These are phyloP conservation scores for Sycophila texana DNA, from an alignment of 2,888 invertebrate genomes.

Conservation along the genomic window DNA sequence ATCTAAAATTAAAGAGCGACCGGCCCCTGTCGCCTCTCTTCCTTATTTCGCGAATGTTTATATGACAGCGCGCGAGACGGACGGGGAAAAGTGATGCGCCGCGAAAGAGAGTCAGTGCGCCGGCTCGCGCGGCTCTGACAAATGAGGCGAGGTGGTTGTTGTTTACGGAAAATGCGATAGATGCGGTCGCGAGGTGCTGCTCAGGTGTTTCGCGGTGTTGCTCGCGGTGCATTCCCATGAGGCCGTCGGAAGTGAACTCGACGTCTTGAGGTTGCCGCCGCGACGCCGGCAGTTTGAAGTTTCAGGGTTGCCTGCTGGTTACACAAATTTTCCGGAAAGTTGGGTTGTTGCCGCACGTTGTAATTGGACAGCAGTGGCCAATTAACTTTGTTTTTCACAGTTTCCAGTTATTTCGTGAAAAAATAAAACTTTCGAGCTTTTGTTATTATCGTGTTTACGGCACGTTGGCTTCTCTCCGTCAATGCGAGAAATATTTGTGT, in stretches of 20 bases:
- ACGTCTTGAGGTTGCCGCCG: background rate
- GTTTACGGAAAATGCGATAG: background rate
- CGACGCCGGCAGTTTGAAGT: background rate
- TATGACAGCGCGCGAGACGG: background rate
- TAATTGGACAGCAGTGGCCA: too few relatives aligned
- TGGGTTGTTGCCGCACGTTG: background rate
- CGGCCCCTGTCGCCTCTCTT: background rate
- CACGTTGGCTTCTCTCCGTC: too few relatives aligned
- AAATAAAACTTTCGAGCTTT: too few relatives aligned
- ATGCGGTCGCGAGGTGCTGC: background rate
- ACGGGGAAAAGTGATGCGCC: background rate
- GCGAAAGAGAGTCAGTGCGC: background rate
- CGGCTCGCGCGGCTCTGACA: slow-evolving; percentile 2
- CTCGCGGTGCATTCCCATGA: background rate
- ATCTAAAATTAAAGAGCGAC: slow-evolving; percentile 45
- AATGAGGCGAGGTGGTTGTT: background rate
- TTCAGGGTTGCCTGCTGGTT: background rate
- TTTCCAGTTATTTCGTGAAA: too few relatives aligned
- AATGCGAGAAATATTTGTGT: too few relatives aligned
- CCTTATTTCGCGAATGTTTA: background rate
- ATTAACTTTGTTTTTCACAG: too few relatives aligned
- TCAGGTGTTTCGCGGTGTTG: background rate
- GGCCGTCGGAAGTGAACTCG: background rate
- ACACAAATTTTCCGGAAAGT: background rate
- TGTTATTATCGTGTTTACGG: too few relatives aligned